Evolutionary conservation across 1,140 invertebrate genomes (phyloP).

Genomic region (Aphelenchoides besseyi): DNA sequence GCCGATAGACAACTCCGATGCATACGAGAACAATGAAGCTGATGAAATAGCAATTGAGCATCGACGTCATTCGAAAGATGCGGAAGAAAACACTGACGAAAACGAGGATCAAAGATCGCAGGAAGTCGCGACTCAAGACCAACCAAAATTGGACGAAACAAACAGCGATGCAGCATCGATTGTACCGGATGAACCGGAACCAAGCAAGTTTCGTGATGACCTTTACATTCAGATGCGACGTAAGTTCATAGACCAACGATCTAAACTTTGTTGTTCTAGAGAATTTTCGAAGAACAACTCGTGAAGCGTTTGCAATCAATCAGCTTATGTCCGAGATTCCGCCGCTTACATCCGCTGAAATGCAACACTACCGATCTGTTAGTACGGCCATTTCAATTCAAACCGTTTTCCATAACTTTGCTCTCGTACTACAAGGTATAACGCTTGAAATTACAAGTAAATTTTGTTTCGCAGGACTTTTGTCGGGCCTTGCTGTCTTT

Average conservation of each 20-base stretch:
- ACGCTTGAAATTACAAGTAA: not conserved
- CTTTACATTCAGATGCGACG: slow-evolving; percentile 12
- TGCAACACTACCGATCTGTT: slow-evolving; percentile 8
- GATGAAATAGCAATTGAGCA: not conserved
- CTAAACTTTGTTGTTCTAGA: slow-evolving; percentile 6
- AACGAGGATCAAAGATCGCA: not conserved
- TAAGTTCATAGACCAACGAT: slow-evolving; percentile 1
- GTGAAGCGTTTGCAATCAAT: slow-evolving; percentile 9
- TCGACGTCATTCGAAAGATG: too few species aligned
- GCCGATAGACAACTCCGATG: not conserved
- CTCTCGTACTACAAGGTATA: slow-evolving; percentile 25
- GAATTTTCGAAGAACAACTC: slow-evolving; percentile 9
- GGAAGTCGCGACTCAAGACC: not conserved
- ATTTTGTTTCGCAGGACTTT: slow-evolving; percentile 16
- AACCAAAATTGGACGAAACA: not conserved
- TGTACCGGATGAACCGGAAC: slow-evolving; percentile 14
- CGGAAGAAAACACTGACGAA: not conserved
- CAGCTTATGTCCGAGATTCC: slow-evolving; percentile 11
- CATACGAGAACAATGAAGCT: not conserved
- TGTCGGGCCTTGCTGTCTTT: slow-evolving; percentile 22
- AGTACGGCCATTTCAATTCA: slow-evolving; percentile 21
- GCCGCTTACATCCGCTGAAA: not conserved
- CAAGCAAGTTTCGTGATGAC: slow-evolving; percentile 8
- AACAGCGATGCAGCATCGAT: not conserved
- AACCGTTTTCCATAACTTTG: slow-evolving; percentile 28